Evolutionary conservation across 2,797 vertebrate species (phyloP), one percentile per base, ranked within the genome.

Genomic region (Myripristis jacobus): DNA sequence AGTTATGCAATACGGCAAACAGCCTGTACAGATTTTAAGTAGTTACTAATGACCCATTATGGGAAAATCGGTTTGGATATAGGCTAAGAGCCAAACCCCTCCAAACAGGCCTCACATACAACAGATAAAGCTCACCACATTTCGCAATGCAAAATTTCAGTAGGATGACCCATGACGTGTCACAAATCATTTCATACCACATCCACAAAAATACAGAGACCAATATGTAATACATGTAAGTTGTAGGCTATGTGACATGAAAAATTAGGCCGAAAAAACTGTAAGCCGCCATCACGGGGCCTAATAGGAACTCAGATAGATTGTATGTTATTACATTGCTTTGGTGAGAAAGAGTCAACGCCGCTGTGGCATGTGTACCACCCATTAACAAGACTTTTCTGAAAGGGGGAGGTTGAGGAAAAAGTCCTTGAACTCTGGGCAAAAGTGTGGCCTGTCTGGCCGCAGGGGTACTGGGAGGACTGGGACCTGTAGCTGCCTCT

Each of bases 301-400:
- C 69, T 56, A 41, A 4, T 61, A 54, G 63, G 24, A 44, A 22
- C 73, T 91, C 86, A 91, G 22, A 91, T 82, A 59, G 90, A 88
- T 51, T 82, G 90, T 84, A 92, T 86, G 83, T 85, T 90, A 64
- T 82, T 91, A 67, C 92, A 93, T 21, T 92, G 92, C 86, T 94
- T 94, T 73, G 92, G 81, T 62, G 89, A 87, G 80, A 93, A 93
- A 0, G 91, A 86, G 85, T 94, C 93, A 79, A 92, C 88, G 57
- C 90, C 90, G 43, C 85, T 90, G 79, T 94, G 94, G 72, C 94
- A 94, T n/a, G 94, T 95, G 87, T 94, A 95, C 93, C 93, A 95
- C 51, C 94, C 93, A 31, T 94, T 94, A 18, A 94, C 93, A 6
- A 94, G 77, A 48, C 91, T 91, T 78, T 94, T 95, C 83, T 94